A percentile compares a stretch with the other conserved stretches of the same genome.
phyloP scores from a whole-genome alignment of 2,113 vertebrate genomes.

The Hipposideros armiger region DNA sequence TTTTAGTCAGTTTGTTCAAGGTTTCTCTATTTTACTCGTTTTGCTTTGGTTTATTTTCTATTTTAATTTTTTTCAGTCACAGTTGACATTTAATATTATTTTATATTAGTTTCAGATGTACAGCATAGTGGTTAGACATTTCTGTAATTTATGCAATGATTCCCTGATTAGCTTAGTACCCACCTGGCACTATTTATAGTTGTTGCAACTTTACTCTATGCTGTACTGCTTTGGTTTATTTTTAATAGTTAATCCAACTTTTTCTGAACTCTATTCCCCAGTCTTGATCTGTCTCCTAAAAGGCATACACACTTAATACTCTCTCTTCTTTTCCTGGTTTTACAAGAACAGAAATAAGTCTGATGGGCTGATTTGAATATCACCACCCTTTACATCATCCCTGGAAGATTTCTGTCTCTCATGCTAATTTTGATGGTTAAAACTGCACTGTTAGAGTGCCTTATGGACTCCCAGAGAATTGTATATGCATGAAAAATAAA shows the following conservation, averaged over 20 bases:
- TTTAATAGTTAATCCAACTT: not conserved
- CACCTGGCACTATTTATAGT: too few species aligned
- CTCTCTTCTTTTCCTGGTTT: not conserved
- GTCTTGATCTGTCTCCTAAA: constrained; percentile 14
- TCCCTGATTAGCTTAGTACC: too few species aligned
- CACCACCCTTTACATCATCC: not conserved
- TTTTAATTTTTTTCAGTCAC: too few species aligned
- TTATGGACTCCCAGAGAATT: not conserved
- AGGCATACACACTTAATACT: not conserved
- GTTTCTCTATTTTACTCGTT: constrained; percentile 51
- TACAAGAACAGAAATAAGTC: not conserved
- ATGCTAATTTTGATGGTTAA: not conserved
- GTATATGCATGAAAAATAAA: not conserved
- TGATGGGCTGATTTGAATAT: not conserved
- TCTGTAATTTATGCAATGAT: too few species aligned
- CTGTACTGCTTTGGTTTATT: too few species aligned
- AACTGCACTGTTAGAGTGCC: not conserved
- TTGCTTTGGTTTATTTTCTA: not conserved
- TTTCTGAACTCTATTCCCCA: not conserved
- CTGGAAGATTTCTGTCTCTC: not conserved
- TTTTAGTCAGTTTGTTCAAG: not conserved
- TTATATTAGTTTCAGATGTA: too few species aligned
- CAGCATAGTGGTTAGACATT: too few species aligned
- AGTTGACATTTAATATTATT: too few species aligned
- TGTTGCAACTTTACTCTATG: too few species aligned